phyloP scores from a whole-genome alignment of 2,888 invertebrate species.

The Hoplodrina ambigua region DNA sequence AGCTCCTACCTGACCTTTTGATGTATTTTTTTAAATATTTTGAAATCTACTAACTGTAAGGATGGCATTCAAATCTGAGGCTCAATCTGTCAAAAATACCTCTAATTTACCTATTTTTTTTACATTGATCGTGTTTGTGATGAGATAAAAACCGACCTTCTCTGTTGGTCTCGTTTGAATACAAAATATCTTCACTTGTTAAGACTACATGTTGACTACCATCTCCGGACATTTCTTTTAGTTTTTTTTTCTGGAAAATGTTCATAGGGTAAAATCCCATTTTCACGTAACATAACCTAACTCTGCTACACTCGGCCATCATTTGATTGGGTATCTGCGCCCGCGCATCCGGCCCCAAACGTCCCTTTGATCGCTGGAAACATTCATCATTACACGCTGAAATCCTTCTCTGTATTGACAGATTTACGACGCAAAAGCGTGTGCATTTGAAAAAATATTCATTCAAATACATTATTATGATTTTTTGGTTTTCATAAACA shows the following conservation, averaged over 20 bases:
- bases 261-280: neutral
- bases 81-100: too few species aligned
- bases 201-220: too few species aligned
- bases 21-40: too few species aligned
- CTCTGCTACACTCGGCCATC: slow-evolving; percentile 34
- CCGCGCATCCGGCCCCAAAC: slow-evolving; percentile 61
- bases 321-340: slow-evolving; percentile 58
- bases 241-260: too few species aligned
- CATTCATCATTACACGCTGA: slow-evolving; percentile 69
- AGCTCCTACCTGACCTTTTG: too few species aligned
- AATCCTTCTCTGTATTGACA: slow-evolving; percentile 70
- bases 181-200: too few species aligned
- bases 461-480: slow-evolving; percentile 64
- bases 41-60: too few species aligned
- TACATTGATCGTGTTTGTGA: too few species aligned
- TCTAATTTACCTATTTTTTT: too few species aligned
- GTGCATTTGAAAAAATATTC: slow-evolving; percentile 65
- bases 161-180: neutral
- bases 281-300: slow-evolving; percentile 44
- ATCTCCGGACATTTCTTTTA: too few species aligned
- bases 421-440: slow-evolving; percentile 68
- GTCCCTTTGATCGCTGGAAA: slow-evolving; percentile 71
- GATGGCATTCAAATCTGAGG: too few species aligned
- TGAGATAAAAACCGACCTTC: too few species aligned
- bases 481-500: slow-evolving; percentile 61